A percentile compares a stretch with the other conserved stretches of the same genome.
Evolutionary conservation across 2,797 vertebrate species (phyloP).

Genomic region (Sciurus vulgaris): DNA sequence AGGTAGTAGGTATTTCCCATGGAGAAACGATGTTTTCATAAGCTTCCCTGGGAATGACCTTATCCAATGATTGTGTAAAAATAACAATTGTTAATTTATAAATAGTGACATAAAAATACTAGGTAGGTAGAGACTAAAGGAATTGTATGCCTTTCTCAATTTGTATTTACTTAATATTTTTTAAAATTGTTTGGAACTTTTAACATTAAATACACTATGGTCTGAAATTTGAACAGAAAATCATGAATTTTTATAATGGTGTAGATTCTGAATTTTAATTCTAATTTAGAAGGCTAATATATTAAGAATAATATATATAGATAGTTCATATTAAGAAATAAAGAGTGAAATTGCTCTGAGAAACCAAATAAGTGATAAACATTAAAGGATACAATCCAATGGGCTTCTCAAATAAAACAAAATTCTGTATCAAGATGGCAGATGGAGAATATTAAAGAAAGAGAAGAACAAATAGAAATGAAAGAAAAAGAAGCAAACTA

Average conservation of each 20-base stretch:
- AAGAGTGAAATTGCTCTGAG: background rate
- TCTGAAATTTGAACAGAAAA: background rate
- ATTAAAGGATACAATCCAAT: background rate
- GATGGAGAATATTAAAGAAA: background rate
- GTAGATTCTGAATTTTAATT: background rate
- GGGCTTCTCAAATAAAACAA: background rate
- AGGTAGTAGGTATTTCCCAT: background rate
- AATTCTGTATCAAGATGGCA: background rate
- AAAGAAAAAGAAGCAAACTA: background rate
- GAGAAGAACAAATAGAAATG: background rate
- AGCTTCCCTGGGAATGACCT: constrained; percentile 21
- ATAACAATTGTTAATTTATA: constrained; percentile 28
- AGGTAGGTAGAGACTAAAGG: background rate
- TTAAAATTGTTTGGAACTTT: constrained; percentile 32
- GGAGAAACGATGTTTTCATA: background rate
- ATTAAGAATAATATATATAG: background rate
- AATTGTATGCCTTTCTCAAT: constrained; percentile 45
- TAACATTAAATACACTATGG: background rate
- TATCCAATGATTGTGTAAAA: constrained; percentile 21
- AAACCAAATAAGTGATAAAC: background rate
- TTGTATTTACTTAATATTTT: background rate
- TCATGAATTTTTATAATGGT: background rate
- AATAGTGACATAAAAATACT: background rate
- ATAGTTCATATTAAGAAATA: background rate
- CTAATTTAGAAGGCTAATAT: background rate